Conservation (phyloP, 2,113 vertebrate species). For the Rhagologus leucostigma region DNA sequence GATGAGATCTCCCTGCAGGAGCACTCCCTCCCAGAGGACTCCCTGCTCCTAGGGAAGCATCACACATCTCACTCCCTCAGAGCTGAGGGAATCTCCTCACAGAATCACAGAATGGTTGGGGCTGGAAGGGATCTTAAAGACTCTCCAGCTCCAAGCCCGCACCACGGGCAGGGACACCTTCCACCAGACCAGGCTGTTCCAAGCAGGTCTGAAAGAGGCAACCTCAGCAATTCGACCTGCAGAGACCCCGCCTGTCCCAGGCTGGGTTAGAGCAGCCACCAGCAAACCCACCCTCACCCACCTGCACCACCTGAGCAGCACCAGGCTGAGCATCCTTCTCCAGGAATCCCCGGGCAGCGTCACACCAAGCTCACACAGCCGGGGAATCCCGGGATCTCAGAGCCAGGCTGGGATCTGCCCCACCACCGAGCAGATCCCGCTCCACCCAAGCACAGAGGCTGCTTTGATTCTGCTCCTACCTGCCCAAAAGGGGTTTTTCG, state of each 20-base stretch:
- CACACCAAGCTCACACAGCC: neutral
- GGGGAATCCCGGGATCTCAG: neutral
- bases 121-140: neutral
- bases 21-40: neutral
- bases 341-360: neutral
- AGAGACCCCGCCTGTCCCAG: neutral
- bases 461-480: neutral
- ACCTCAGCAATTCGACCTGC: fast-evolving
- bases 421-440: neutral
- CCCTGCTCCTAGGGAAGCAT: neutral
- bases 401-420: neutral
- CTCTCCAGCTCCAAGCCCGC: neutral
- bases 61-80: neutral
- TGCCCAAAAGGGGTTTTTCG: neutral
- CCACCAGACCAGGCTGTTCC: neutral
- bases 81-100: neutral
- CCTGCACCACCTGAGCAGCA: neutral
- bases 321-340: neutral
- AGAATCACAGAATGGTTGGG: neutral
- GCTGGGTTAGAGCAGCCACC: neutral
- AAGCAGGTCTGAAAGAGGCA: neutral
- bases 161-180: neutral
- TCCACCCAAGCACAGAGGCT: neutral
- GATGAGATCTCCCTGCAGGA: neutral
- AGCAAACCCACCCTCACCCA: neutral